Percentiles rank a stretch among this genome's conserved stretches.
phyloP scores from a whole-genome alignment of 2,888 invertebrate species.

The Megalurothrips usitatus region DNA sequence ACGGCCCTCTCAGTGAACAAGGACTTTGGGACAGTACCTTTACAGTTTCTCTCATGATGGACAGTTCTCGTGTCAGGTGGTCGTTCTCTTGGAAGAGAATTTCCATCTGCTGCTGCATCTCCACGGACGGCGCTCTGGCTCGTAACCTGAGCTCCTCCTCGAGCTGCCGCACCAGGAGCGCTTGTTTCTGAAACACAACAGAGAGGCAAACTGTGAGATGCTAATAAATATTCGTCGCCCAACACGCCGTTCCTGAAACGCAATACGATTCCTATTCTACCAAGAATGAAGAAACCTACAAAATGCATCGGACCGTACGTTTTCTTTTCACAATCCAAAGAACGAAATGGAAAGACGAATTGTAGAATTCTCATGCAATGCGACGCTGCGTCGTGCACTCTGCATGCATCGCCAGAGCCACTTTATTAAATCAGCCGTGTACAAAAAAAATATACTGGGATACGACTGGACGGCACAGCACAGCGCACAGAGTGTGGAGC shows the following conservation, averaged over 20 bases:
- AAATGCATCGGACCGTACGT: neutral
- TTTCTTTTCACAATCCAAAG: neutral
- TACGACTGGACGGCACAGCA: no score
- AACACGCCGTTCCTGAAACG: no score
- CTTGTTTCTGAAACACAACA: constrained; percentile 77
- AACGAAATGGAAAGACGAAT: neutral
- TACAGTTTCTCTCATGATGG: constrained; percentile 87
- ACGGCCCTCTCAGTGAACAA: neutral
- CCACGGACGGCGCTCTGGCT: constrained; percentile 84
- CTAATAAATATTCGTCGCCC: no score
- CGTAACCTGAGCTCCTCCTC: constrained; percentile 87
- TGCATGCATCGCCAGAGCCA: neutral
- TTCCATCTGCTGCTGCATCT: constrained; percentile 89
- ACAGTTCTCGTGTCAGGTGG: constrained; percentile 87
- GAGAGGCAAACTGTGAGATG: constrained; percentile 31
- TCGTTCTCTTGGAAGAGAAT: constrained; percentile 89
- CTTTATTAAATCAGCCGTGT: no score
- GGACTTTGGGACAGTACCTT: constrained; percentile 57
- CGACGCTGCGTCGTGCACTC: neutral
- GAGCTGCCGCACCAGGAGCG: constrained; percentile 86
- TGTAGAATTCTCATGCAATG: neutral
- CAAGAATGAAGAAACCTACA: constrained; percentile 29
- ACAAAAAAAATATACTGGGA: no score
- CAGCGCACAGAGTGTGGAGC: no score
- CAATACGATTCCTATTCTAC: no score